Base-by-base conservation (phyloP, 1,140 invertebrate genomes). In the Mylabris phalerata region DNA sequence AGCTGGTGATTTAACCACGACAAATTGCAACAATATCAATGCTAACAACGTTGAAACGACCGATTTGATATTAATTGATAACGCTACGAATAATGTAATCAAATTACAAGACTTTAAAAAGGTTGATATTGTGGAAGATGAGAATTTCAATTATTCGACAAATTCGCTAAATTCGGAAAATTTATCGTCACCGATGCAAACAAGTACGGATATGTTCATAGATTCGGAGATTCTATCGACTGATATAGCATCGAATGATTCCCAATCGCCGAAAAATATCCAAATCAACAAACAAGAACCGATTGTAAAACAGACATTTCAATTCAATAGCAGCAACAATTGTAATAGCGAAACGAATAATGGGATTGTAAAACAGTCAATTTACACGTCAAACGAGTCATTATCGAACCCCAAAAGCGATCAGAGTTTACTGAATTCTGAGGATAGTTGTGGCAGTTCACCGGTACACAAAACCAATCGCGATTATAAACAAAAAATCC, bases 161-260 rank as follows among this genome's bases (percentile, higher is more conserved):
- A 73, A 73, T 63, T 75, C 73, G 4, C 60, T 73, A 19, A 71
- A 71, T 51, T 73, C 72, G 2, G 73, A 74, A 19, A 75, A 75
- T 63, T 66, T 73, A 43, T 73, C 71, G 11, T 75, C 73, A 19
- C 72, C 73, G 9, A 73, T 75, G 71, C 73, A 73, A 60, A 75
- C 73, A n/a, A 75, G 73, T 51, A 72, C 73, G 2, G 73, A 75
- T 55, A 64, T 73, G 48, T 72, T 73, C 57, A 56, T 75, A 54
- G 72, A 73, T 59, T 75, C 73, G 0, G 73, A 75, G 58, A 62
- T 72, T 42, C 49, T 72, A 40, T 73, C 71, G 6, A 73, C 72
- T 7, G 72, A 74, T 57, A 50, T 72, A 24, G 70, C 71, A 49
- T 73, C 71, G 11, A 74, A 73, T 50, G 71, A 74, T 57, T 73